Conservation (phyloP, 2,797 vertebrate species). For the Microctenopoma steveboyesi region DNA sequence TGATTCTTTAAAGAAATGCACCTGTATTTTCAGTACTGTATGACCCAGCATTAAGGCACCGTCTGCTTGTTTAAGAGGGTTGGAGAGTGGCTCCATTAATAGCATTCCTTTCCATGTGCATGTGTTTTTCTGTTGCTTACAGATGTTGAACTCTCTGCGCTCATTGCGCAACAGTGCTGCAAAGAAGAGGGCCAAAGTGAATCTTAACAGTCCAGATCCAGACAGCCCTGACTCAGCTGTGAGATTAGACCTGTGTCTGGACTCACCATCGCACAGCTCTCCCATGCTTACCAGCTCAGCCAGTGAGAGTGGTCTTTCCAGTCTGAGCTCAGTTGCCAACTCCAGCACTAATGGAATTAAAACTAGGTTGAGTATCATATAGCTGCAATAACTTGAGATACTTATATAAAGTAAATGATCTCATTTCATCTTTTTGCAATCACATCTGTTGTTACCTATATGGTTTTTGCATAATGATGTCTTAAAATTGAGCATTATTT, state of each 20-base stretch:
- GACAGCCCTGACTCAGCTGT: slow-evolving; percentile 89
- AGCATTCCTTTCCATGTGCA: not conserved
- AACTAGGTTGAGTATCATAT: slow-evolving; percentile 61
- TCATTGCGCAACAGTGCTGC: slow-evolving; percentile 92
- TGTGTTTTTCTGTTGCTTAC: slow-evolving; percentile 23
- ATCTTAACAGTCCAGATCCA: slow-evolving; percentile 80
- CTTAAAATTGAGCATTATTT: slow-evolving; percentile 26
- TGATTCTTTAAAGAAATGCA: not conserved
- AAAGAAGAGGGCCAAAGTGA: slow-evolving; percentile 92
- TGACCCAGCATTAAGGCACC: not conserved
- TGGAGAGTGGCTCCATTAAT: not conserved
- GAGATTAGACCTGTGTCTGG: slow-evolving; percentile 80
- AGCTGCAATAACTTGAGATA: not conserved
- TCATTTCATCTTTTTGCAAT: not conserved
- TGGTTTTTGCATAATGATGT: slow-evolving; percentile 9
- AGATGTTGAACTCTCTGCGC: slow-evolving; percentile 93
- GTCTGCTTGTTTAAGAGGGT: not conserved
- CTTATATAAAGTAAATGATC: not conserved
- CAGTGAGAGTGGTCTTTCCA: slow-evolving; percentile 87
- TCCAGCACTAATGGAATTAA: slow-evolving; percentile 71
- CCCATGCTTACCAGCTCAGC: slow-evolving; percentile 83
- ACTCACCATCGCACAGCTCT: slow-evolving; percentile 81
- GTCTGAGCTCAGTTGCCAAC: slow-evolving; percentile 78
- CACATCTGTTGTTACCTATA: not conserved
- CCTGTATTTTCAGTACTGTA: not conserved